Conservation (phyloP, 1,140 invertebrate species). For the Danaus melanippus region DNA sequence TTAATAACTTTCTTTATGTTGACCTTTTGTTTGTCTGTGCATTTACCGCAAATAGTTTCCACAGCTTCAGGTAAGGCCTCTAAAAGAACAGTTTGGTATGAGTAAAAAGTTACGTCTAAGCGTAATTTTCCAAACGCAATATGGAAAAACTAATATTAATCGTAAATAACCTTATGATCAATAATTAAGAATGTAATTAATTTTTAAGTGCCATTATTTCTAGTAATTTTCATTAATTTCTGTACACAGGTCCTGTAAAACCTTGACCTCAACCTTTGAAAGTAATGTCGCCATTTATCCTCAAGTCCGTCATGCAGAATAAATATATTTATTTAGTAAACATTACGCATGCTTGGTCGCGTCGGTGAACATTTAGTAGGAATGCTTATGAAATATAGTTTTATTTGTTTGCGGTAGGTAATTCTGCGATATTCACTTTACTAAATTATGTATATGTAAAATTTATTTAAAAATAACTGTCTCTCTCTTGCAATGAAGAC, state of each 20-base stretch:
- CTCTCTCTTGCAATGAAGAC: no score
- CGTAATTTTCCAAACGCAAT: not conserved
- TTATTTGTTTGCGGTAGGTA: no score
- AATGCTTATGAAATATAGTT: not conserved
- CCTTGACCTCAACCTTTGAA: slow-evolving; percentile 30
- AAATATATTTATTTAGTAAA: slow-evolving; percentile 20
- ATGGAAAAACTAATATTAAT: not conserved
- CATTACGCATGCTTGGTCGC: slow-evolving; percentile 13
- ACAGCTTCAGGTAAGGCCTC: slow-evolving; percentile 76
- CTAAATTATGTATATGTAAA: no score
- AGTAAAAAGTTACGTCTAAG: slow-evolving; percentile 13
- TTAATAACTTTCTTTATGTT: slow-evolving; percentile 77
- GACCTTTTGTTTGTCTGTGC: slow-evolving; percentile 73
- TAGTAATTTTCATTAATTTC: no score
- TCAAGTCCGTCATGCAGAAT: slow-evolving; percentile 17
- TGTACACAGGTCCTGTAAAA: not conserved
- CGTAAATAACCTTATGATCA: not conserved
- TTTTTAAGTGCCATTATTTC: no score
- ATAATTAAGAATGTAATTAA: no score
- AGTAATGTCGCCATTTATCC: slow-evolving; percentile 20
- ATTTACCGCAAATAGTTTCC: slow-evolving; percentile 73
- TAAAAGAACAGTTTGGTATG: slow-evolving; percentile 39
- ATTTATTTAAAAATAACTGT: no score
- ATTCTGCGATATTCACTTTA: no score
- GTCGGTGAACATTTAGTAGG: slow-evolving; percentile 8